These are phyloP conservation scores for Cyanoliseus patagonus DNA, from an alignment of 2,113 vertebrate genomes.

Conservation along the genomic window DNA sequence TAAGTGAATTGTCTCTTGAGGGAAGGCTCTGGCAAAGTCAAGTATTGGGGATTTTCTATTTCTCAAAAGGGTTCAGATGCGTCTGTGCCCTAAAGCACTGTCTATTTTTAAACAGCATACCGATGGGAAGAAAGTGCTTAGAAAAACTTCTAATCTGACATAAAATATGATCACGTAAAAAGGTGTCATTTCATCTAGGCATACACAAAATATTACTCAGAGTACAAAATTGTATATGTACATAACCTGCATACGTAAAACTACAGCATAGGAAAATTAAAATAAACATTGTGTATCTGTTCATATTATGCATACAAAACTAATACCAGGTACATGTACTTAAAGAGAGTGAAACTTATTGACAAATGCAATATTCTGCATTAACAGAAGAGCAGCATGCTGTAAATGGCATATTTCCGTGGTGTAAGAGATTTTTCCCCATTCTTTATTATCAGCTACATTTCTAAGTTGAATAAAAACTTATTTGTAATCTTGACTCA, in stretches of 20 bases:
- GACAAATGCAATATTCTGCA: background rate
- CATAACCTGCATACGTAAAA: background rate
- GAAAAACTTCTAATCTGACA: background rate
- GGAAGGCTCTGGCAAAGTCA: background rate
- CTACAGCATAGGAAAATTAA: background rate
- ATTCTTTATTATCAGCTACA: background rate
- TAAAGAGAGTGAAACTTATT: background rate
- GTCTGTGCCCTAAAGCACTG: background rate
- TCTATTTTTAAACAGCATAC: background rate
- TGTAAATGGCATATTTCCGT: background rate
- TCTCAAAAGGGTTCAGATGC: background rate
- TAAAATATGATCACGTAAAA: fast-evolving
- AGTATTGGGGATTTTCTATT: background rate
- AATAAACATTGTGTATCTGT: background rate
- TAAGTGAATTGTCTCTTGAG: background rate
- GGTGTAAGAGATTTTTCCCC: background rate
- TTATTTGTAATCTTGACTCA: background rate
- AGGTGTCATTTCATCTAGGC: background rate
- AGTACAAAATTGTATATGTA: background rate
- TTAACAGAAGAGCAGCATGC: background rate
- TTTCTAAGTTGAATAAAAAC: background rate
- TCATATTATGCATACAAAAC: background rate
- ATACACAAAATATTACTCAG: background rate
- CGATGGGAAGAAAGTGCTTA: background rate
- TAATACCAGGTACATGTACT: fast-evolving